These are phyloP conservation scores for Bedellia somnulentella DNA, from an alignment of 2,888 invertebrate species.

Conservation along the genomic window DNA sequence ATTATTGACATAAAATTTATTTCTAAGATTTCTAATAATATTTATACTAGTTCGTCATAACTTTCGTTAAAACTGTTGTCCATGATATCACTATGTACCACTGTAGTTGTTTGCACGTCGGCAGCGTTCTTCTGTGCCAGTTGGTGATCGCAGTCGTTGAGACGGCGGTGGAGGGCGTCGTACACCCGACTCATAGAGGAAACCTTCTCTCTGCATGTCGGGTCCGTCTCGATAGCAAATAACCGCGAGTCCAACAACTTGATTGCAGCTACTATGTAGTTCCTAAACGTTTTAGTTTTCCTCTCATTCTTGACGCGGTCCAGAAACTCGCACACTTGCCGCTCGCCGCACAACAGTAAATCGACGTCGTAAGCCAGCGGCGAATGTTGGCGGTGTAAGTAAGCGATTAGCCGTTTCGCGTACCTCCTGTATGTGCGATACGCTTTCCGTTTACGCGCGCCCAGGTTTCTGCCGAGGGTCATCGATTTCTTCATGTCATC, in stretches of 20 bases:
- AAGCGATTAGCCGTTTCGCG: constrained; percentile 48
- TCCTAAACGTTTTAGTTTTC: constrained; percentile 49
- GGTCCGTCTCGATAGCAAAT: constrained; percentile 53
- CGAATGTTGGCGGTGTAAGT: constrained; percentile 50
- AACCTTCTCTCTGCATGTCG: constrained; percentile 51
- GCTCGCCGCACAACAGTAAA: constrained; percentile 45
- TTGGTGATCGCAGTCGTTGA: constrained; percentile 46
- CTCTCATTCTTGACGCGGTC: constrained; percentile 49
- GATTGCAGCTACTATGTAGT: constrained; percentile 53
- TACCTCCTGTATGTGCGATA: constrained; percentile 52
- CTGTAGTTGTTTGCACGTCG: constrained; percentile 21
- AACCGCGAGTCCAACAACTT: constrained; percentile 50
- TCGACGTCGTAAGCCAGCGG: constrained; percentile 54
- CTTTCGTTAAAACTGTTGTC: constrained; percentile 38
- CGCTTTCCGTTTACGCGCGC: constrained; percentile 45
- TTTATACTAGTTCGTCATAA: constrained; percentile 30
- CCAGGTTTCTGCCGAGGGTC: constrained; percentile 49
- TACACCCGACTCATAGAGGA: constrained; percentile 52
- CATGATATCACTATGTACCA: constrained; percentile 36
- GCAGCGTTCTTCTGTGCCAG: constrained; percentile 33
- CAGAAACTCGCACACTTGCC: constrained; percentile 48
- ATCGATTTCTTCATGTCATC: constrained; percentile 59
- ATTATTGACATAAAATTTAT: too few species aligned
- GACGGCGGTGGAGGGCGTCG: constrained; percentile 39
- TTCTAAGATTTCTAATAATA: too few species aligned